These are phyloP conservation scores for Uropsilus gracilis DNA, from an alignment of 2,113 vertebrate genomes.

Conservation along the genomic window DNA sequence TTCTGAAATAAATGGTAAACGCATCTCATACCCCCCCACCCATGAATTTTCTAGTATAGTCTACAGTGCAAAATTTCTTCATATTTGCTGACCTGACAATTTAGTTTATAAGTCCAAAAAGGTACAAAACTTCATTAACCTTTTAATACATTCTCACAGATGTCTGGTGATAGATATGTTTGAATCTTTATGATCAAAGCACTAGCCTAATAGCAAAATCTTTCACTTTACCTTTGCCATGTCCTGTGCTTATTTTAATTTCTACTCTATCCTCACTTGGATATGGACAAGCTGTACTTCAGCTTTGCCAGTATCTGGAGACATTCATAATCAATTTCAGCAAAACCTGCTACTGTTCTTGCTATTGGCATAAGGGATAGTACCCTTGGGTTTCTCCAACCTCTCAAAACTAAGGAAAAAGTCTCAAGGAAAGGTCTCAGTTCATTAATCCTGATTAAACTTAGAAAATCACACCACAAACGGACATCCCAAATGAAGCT, in stretches of 20 bases:
- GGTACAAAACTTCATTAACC: slow-evolving; percentile 88
- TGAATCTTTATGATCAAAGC: slow-evolving; percentile 85
- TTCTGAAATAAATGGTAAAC: slow-evolving; percentile 78
- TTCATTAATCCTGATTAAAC: slow-evolving; percentile 44
- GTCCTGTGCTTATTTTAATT: slow-evolving; percentile 83
- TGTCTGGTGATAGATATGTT: slow-evolving; percentile 81
- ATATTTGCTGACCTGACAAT: slow-evolving; percentile 83
- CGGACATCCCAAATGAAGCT: background rate
- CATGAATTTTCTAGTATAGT: slow-evolving; percentile 71
- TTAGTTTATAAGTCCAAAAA: slow-evolving; percentile 83
- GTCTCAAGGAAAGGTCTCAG: slow-evolving; percentile 8
- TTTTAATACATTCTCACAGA: slow-evolving; percentile 86
- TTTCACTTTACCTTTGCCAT: slow-evolving; percentile 82
- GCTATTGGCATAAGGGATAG: background rate
- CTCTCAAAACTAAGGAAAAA: slow-evolving; percentile 16
- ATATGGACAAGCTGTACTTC: slow-evolving; percentile 63
- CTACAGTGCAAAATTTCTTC: slow-evolving; percentile 71
- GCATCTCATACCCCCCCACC: slow-evolving; percentile 42
- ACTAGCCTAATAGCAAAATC: slow-evolving; percentile 82
- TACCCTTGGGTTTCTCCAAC: background rate
- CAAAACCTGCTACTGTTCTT: slow-evolving; percentile 54
- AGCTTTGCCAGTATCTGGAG: slow-evolving; percentile 56
- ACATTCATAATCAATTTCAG: slow-evolving; percentile 75
- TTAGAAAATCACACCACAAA: background rate
- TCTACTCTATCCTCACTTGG: slow-evolving; percentile 75